A percentile compares a stretch with the other conserved stretches of the same genome.
phyloP scores from a whole-genome alignment of 2,113 vertebrate species.

The Mus pahari region DNA sequence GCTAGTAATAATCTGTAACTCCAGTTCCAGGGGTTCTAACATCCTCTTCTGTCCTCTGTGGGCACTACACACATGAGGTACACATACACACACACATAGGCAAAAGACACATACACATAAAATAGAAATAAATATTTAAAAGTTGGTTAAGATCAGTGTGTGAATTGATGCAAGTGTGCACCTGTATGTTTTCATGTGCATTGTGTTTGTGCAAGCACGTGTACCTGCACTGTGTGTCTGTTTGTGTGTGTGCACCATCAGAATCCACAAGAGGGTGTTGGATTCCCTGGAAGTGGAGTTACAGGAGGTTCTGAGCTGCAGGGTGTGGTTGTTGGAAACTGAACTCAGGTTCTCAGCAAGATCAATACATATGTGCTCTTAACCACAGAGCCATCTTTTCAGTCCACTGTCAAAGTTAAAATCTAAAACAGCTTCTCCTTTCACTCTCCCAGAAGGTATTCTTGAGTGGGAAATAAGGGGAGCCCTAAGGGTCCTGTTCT shows the following conservation, averaged over 20 bases:
- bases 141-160: not conserved
- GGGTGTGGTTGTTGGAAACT: not conserved
- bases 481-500: not conserved
- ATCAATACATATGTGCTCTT: not conserved
- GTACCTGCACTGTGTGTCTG: not conserved
- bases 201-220: rapidly evolving
- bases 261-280: not conserved
- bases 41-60: not conserved
- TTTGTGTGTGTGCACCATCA: not conserved
- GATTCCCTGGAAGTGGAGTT: not conserved
- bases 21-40: not conserved
- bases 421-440: not conserved
- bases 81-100: not conserved
- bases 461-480: conserved; percentile 15
- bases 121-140: not conserved
- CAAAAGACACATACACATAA: not conserved
- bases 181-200: not conserved
- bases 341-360: not conserved
- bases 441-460: not conserved
- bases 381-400: not conserved
- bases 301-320: not conserved
- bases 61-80: not conserved
- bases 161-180: not conserved
- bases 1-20: not conserved
- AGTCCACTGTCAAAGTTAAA: not conserved